phyloP scores from a whole-genome alignment of 2,797 vertebrate genomes.

The Cuculus canorus region DNA sequence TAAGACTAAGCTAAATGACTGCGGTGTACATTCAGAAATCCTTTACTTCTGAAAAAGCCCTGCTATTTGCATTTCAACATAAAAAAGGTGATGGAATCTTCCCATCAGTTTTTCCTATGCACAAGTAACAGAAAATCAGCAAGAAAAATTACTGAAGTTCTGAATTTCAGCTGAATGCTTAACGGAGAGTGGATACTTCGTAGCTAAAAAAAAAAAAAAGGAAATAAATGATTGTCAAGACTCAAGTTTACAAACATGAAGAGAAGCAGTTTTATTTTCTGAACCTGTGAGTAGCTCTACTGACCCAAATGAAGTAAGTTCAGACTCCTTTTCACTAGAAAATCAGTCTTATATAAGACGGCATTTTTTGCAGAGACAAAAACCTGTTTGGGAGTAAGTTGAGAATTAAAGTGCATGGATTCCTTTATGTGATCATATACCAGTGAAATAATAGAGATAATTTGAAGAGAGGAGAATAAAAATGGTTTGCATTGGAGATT shows the following conservation, averaged over 20 bases:
- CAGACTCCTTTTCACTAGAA: background rate
- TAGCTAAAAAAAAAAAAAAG: background rate
- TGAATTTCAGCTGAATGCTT: background rate
- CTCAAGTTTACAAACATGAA: background rate
- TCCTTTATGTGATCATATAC: slow-evolving; percentile 60
- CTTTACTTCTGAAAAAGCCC: background rate
- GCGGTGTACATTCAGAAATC: background rate
- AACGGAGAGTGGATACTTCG: background rate
- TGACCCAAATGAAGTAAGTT: background rate
- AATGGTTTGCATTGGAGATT: slow-evolving; percentile 72
- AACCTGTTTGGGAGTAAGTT: slow-evolving; percentile 49
- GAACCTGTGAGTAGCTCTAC: background rate
- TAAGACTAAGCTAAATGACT: background rate
- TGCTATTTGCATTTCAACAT: background rate
- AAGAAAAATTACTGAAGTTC: background rate
- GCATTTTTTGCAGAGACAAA: slow-evolving; percentile 35
- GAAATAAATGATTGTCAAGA: background rate
- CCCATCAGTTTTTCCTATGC: background rate
- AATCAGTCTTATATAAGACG: slow-evolving; percentile 8
- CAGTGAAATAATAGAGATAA: slow-evolving; percentile 71
- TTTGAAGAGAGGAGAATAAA: slow-evolving; percentile 70
- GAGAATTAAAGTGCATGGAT: slow-evolving; percentile 65
- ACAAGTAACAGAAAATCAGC: background rate
- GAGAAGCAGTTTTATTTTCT: background rate
- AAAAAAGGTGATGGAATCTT: background rate